phyloP scores from a whole-genome alignment of 53 echinoderm and acorn worm genomes.

The Holothuria leucospilota region DNA sequence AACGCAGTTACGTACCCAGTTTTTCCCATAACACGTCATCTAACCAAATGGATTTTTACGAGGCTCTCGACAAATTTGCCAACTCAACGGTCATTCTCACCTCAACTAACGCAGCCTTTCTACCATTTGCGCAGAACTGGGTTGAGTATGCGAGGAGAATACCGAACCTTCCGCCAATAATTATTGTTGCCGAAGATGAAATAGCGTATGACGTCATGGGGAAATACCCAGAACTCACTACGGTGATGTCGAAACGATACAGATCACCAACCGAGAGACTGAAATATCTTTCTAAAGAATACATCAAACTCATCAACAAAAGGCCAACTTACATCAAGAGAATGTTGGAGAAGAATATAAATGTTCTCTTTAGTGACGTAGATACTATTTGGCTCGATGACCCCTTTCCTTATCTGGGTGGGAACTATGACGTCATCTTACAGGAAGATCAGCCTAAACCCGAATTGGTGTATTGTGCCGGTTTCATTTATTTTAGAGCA shows the following conservation, averaged over 20 bases:
- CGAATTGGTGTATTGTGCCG: slow-evolving; percentile 66
- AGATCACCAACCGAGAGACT: slow-evolving; percentile 41
- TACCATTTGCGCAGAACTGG: slow-evolving; percentile 84
- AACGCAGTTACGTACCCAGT: no score
- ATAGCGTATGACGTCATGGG: slow-evolving; percentile 40
- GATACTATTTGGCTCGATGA: slow-evolving; percentile 79
- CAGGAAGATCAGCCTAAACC: slow-evolving; percentile 68
- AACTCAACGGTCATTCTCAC: slow-evolving; percentile 63
- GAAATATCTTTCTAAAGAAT: slow-evolving; percentile 58
- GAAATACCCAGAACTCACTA: slow-evolving; percentile 52
- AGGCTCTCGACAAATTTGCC: not conserved
- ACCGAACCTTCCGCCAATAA: slow-evolving; percentile 54
- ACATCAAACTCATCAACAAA: slow-evolving; percentile 77
- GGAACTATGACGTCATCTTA: slow-evolving; percentile 69
- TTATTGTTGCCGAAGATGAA: slow-evolving; percentile 71
- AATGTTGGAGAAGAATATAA: slow-evolving; percentile 51
- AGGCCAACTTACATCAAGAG: slow-evolving; percentile 70
- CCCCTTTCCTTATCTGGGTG: slow-evolving; percentile 74
- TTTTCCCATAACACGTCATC: not conserved
- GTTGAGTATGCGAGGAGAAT: slow-evolving; percentile 67
- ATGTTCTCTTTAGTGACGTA: slow-evolving; percentile 82
- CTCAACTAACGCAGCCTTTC: slow-evolving; percentile 72
- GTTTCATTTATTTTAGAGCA: slow-evolving; percentile 74
- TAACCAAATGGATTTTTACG: slow-evolving; percentile 5
- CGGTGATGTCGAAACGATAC: slow-evolving; percentile 49